Base-by-base conservation (phyloP, 2,797 vertebrate species). In the Chrosomus eos region DNA sequence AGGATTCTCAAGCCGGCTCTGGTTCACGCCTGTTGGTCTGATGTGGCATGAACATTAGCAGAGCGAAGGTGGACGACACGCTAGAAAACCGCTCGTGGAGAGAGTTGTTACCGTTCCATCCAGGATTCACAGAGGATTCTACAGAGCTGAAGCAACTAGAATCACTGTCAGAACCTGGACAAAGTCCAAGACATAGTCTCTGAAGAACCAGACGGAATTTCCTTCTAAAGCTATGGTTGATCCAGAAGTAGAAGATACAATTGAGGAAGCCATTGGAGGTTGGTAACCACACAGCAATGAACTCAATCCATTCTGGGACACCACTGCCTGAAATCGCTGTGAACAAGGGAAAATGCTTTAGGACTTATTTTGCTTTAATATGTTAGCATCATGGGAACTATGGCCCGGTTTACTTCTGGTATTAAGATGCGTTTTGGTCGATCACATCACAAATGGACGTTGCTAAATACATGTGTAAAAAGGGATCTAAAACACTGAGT, bases 191-290 rank as follows among this genome's bases (percentile, higher is more conserved):
- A 88, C 87, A 92, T 33, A 95, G 81, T 82, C 89, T 92, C 36
- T 90, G 93, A 21, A 95, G 86, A 5, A 96, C 68, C 0, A 92
- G 86, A 86, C 90, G 88, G 88, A 96, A 96, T 89, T 96, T 97
- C 80, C 91, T 94, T 60, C 96, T 93, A 89, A 97, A 97, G 91
- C 92, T 96, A 86, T 87, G 93, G 91, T 97, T 97, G 88, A 96
- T 94, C 96, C 96, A 97, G 90, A 97, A 97, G 93, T 97, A 97
- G 91, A 97, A 96, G 92, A 97, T 96, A 88, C 96, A 97, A 92
- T 97, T 97, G 90, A 97, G 95, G 89, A 97, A 96, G 73, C 96
- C 96, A 8, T 96, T 97, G 89, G 95, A 95, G 8, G 95, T 96
- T 9, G 96, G 96, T 81, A 97, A 93, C 96, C 96, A 97, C 9